Conservation (phyloP, 53 echinoderm and acorn worm species). For the Patiria pectinifera region DNA sequence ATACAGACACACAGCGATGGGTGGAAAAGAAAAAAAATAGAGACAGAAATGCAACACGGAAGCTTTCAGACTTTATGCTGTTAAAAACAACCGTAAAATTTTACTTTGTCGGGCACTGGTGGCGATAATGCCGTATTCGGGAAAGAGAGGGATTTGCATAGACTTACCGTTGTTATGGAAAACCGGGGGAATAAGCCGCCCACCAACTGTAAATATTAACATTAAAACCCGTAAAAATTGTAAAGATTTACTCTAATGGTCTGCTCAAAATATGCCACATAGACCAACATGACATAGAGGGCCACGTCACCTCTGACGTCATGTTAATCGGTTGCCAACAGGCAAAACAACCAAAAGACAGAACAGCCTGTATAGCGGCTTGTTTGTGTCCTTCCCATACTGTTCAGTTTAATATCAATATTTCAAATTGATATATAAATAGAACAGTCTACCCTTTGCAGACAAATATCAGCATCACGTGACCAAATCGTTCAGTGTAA, state of each 20-base stretch:
- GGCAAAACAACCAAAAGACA: too few species aligned
- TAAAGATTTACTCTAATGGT: slow-evolving; percentile 8
- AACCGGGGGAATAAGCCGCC: not conserved
- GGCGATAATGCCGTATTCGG: not conserved
- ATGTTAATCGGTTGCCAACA: too few species aligned
- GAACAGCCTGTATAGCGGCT: too few species aligned
- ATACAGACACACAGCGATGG: not conserved
- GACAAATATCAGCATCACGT: too few species aligned
- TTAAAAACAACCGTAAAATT: slow-evolving; percentile 61
- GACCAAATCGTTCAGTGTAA: too few species aligned
- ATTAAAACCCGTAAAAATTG: not conserved
- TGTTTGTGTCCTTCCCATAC: too few species aligned
- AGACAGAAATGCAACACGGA: slow-evolving; percentile 2
- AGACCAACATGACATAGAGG: not conserved
- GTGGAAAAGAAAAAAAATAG: not conserved
- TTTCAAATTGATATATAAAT: too few species aligned
- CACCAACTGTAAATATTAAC: not conserved
- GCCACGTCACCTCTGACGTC: not conserved
- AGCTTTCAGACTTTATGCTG: slow-evolving; percentile 55
- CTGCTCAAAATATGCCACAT: not conserved
- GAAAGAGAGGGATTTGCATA: not conserved
- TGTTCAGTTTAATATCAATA: too few species aligned
- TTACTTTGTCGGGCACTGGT: not conserved
- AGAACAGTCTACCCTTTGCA: too few species aligned
- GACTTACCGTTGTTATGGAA: not conserved